Evolutionary conservation across 2,888 invertebrate genomes (phyloP).

Genomic region (Cheilosia impressa): DNA sequence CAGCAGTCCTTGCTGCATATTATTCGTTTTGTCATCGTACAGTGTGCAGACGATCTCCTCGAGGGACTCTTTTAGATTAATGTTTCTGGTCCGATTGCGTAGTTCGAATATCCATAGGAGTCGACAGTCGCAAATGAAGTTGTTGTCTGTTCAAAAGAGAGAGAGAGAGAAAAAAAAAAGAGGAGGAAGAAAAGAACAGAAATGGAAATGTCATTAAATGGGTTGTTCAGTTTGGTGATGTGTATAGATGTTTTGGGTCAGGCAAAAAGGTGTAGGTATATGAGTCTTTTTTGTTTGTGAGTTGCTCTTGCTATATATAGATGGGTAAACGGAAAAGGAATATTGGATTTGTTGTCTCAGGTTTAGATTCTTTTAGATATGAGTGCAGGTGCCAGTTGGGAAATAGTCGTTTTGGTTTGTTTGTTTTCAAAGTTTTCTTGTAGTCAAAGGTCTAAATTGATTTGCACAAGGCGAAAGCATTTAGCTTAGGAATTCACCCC

Average conservation of each 20-base stretch:
- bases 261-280: background rate
- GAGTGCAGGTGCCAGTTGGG: no score
- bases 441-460: no score
- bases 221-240: conserved; percentile 48
- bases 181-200: conserved; percentile 48
- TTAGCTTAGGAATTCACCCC: no score
- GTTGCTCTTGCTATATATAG: no score
- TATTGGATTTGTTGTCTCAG: no score
- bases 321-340: background rate
- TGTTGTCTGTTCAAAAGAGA: conserved; percentile 89
- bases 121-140: conserved; percentile 92
- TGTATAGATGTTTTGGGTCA: background rate
- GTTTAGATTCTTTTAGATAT: no score
- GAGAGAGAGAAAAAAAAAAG: conserved; percentile 67
- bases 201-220: conserved; percentile 70
- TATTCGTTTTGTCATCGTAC: conserved; percentile 80
- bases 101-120: conserved; percentile 91
- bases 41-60: conserved; percentile 89
- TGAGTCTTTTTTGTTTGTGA: background rate
- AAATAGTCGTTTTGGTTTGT: no score
- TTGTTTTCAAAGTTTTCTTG: no score
- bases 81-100: conserved; percentile 90
- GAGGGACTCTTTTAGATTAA: conserved; percentile 87
- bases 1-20: conserved; percentile 59
- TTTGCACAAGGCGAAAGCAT: no score